Conservation (phyloP, 64 coral and sea anemone species). For the Montipora capricornis region DNA sequence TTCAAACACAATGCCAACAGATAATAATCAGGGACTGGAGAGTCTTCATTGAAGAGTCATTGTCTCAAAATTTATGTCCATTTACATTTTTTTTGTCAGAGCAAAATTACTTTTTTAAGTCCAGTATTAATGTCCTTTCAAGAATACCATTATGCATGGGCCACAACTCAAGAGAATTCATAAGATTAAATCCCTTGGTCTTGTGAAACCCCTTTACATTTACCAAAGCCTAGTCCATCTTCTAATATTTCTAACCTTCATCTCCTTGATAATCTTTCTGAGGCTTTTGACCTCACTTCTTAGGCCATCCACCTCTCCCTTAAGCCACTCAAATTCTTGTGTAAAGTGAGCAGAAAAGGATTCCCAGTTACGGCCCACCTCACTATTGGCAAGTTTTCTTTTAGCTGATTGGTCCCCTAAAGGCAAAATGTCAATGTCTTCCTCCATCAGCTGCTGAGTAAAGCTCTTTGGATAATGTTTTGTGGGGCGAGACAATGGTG, state of each 20-base stretch:
- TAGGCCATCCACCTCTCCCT: slow-evolving; percentile 39
- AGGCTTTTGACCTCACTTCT: slow-evolving; percentile 21
- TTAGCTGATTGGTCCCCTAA: not conserved
- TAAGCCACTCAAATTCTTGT: slow-evolving; percentile 39
- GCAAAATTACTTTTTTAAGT: too few relatives aligned
- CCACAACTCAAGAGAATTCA: too few relatives aligned
- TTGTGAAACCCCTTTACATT: too few relatives aligned
- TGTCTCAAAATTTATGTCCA: too few relatives aligned
- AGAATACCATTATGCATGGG: too few relatives aligned
- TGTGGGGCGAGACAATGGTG: slow-evolving; percentile 4
- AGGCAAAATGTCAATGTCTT: not conserved
- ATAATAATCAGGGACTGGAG: too few relatives aligned
- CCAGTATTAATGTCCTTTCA: too few relatives aligned
- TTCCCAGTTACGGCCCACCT: slow-evolving; percentile 10
- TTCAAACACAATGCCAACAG: too few relatives aligned
- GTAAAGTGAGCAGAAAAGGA: slow-evolving; percentile 34
- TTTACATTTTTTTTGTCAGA: too few relatives aligned
- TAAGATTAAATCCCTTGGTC: too few relatives aligned
- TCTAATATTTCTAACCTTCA: not conserved
- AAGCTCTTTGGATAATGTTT: not conserved
- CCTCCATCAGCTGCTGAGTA: not conserved
- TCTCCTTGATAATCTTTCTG: slow-evolving; percentile 5
- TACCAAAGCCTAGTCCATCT: not conserved
- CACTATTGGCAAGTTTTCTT: not conserved
- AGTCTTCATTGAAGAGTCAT: too few relatives aligned